Percentiles rank a stretch among this genome's conserved stretches.
Evolutionary conservation across 2,113 vertebrate species (phyloP).

Genomic region (Myrmecobius fasciatus): DNA sequence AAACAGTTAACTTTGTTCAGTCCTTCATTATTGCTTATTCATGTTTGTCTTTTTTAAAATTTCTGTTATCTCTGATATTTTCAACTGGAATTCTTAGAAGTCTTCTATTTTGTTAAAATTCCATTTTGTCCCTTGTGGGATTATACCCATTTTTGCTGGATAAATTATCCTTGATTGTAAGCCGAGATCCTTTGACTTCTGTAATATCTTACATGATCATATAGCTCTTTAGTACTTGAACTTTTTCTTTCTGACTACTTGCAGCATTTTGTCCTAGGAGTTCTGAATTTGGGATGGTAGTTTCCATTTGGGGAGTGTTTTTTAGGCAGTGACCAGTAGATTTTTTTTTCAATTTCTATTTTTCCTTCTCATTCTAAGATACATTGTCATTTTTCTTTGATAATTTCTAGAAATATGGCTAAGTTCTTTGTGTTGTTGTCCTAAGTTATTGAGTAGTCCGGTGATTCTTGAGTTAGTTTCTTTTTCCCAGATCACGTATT

Average conservation of each 20-base stretch:
- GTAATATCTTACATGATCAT: neutral
- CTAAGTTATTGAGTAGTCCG: too few species aligned
- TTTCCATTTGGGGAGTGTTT: neutral
- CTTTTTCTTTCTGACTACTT: neutral
- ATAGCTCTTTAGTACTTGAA: neutral
- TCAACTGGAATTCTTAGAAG: neutral
- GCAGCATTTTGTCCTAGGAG: neutral
- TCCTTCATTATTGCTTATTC: neutral
- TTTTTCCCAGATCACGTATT: too few species aligned
- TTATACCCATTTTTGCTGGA: too few species aligned
- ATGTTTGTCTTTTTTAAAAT: neutral
- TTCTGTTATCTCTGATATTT: neutral
- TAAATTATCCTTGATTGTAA: neutral
- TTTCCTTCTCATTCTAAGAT: too few species aligned
- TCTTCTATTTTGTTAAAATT: neutral
- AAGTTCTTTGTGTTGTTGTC: too few species aligned
- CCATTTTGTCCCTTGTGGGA: neutral
- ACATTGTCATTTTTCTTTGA: too few species aligned
- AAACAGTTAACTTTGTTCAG: neutral
- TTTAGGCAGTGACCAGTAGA: too few species aligned
- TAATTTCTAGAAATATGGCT: too few species aligned
- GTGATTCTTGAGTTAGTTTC: too few species aligned
- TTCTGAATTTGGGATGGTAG: neutral
- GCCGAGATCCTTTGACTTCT: neutral
- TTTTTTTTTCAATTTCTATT: too few species aligned